Conservation (phyloP, 2,797 vertebrate species). For the Lates japonicus region DNA sequence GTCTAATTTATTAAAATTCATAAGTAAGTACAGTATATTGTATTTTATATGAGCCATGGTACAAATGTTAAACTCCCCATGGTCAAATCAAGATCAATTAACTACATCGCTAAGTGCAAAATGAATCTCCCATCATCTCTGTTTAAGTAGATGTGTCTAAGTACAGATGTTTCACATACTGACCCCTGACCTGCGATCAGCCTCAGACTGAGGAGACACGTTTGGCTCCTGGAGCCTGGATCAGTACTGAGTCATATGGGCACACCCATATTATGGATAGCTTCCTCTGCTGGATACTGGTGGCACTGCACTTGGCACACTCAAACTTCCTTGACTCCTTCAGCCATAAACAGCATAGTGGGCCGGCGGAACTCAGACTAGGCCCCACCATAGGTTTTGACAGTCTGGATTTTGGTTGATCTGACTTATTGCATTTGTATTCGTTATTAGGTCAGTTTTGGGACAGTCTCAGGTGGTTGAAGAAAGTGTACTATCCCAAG, state of each 20-base stretch:
- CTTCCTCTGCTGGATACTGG: slow-evolving; percentile 52
- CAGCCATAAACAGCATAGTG: too few relatives aligned
- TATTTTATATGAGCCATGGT: slow-evolving; percentile 1
- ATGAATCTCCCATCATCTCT: slow-evolving; percentile 11
- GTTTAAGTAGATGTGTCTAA: slow-evolving; percentile 40
- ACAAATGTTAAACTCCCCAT: slow-evolving; percentile 6
- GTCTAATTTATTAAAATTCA: neutral
- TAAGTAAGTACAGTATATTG: neutral
- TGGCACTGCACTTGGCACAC: slow-evolving; percentile 13
- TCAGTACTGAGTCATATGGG: neutral
- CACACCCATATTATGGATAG: neutral
- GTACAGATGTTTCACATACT: slow-evolving; percentile 10
- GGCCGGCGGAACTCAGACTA: too few relatives aligned
- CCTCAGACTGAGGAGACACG: slow-evolving; percentile 6
- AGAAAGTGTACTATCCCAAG: neutral
- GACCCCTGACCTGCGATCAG: slow-evolving; percentile 30
- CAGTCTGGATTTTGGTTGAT: neutral
- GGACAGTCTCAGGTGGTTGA: too few relatives aligned
- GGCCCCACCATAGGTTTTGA: neutral
- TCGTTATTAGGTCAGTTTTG: neutral
- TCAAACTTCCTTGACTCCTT: neutral
- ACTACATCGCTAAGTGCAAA: slow-evolving; percentile 1
- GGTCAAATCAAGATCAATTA: slow-evolving; percentile 10
- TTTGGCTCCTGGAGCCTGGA: slow-evolving; percentile 23
- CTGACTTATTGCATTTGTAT: neutral